These are phyloP conservation scores for Myanophis thanlyinensis DNA, from an alignment of 2,113 vertebrate genomes.

Conservation along the genomic window DNA sequence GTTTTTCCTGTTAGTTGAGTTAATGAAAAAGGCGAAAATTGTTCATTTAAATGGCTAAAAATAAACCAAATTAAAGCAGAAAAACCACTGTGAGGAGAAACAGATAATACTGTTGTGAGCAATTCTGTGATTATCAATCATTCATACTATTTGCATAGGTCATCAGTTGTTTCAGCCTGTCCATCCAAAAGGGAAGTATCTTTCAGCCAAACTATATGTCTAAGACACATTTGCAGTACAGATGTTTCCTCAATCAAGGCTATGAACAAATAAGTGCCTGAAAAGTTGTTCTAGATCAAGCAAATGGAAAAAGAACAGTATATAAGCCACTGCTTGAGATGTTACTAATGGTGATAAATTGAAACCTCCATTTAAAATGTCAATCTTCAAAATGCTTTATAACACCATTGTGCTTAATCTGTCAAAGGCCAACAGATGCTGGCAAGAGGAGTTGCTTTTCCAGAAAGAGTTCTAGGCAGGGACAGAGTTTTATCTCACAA, in stretches of 20 bases:
- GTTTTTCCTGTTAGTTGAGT: conserved; percentile 48
- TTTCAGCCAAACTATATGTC: conserved; percentile 52
- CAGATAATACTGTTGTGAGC: conserved; percentile 50
- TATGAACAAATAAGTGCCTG: conserved; percentile 50
- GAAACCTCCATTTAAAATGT: background rate
- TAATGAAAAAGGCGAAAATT: conserved; percentile 51
- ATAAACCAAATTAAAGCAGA: conserved; percentile 21
- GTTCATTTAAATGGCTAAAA: conserved; percentile 38
- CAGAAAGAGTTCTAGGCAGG: background rate
- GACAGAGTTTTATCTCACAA: background rate
- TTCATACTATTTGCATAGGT: conserved; percentile 57
- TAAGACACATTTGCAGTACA: conserved; percentile 68
- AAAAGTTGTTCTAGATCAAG: conserved; percentile 49
- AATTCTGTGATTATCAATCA: conserved; percentile 51
- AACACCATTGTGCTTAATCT: background rate
- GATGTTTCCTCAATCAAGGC: conserved; percentile 64
- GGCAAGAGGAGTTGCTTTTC: background rate
- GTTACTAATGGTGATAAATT: background rate
- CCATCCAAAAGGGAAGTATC: conserved; percentile 58
- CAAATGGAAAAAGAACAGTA: conserved; percentile 41
- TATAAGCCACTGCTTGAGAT: conserved; percentile 17
- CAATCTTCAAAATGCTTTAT: background rate
- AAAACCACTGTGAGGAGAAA: conserved; percentile 18
- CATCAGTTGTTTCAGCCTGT: conserved; percentile 50
- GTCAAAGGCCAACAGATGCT: background rate